Conservation (phyloP, 2,797 vertebrate genomes). For the Potorous gilbertii region DNA sequence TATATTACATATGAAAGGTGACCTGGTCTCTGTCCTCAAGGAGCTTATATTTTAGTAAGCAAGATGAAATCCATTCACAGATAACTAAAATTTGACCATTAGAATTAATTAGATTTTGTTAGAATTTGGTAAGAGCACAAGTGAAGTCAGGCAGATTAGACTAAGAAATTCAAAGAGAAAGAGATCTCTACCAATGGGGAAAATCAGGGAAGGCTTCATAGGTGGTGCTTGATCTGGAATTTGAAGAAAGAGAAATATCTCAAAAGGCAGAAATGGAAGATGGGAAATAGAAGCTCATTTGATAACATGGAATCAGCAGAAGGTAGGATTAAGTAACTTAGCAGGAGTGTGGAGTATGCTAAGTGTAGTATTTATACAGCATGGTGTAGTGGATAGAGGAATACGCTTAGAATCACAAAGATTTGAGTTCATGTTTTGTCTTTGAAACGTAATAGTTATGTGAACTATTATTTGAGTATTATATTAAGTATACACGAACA, state of each 20-base stretch:
- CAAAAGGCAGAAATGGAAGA: not conserved
- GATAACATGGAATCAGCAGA: not conserved
- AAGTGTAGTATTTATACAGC: not conserved
- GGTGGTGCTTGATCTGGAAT: not conserved
- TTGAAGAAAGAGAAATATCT: not conserved
- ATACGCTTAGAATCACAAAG: not conserved
- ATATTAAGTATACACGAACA: not conserved
- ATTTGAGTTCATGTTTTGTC: not conserved
- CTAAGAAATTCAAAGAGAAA: not conserved
- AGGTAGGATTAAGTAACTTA: not conserved
- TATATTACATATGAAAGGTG: not conserved
- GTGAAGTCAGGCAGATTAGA: not conserved
- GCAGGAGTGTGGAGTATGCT: too few relatives aligned
- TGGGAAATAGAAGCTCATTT: not conserved
- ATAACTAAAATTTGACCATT: not conserved
- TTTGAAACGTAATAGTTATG: not conserved
- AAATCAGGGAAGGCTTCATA: not conserved
- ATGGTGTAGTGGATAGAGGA: not conserved
- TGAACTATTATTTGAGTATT: not conserved
- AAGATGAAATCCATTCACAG: not conserved
- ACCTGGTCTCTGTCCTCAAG: not conserved
- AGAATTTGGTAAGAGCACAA: not conserved
- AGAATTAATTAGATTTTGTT: not conserved
- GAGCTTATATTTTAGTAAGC: not conserved
- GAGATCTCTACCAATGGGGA: not conserved